A percentile compares a stretch with the other conserved stretches of the same genome.
phyloP scores from a whole-genome alignment of 1,140 invertebrate species.

The Reticulitermes speratus region DNA sequence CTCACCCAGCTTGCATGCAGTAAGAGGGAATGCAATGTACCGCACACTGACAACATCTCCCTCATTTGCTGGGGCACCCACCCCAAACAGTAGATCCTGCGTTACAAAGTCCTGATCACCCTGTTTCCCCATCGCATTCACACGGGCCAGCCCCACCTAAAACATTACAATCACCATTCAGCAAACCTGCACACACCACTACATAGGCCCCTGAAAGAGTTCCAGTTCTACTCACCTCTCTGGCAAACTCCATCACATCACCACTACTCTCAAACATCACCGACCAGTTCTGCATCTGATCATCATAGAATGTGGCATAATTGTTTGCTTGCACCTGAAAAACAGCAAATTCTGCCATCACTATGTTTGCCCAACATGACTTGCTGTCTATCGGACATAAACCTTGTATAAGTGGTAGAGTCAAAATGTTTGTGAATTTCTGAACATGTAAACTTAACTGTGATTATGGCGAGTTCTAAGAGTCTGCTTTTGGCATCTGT shows the following conservation, averaged over 20 bases:
- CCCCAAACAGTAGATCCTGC: constrained; percentile 26
- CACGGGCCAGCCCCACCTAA: constrained; percentile 31
- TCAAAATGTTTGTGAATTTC: no score
- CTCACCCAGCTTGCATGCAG: constrained; percentile 6
- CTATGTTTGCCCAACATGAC: no score
- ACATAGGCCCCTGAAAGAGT: no score
- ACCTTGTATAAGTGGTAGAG: no score
- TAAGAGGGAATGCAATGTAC: constrained; percentile 18
- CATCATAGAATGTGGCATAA: constrained; percentile 48
- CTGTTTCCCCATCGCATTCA: neutral
- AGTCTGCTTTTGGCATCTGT: no score
- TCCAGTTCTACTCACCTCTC: constrained; percentile 39
- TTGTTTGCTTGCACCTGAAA: constrained; percentile 44
- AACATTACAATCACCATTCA: neutral
- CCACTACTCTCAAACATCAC: constrained; percentile 45
- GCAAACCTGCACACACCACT: neutral
- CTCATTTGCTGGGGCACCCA: constrained; percentile 7
- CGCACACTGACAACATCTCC: constrained; percentile 25
- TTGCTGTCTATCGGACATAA: no score
- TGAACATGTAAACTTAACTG: no score
- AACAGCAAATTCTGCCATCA: neutral
- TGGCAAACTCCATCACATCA: constrained; percentile 43
- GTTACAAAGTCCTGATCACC: neutral
- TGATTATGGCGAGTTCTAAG: no score
- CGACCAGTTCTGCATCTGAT: constrained; percentile 47